These are phyloP conservation scores for Cryptus viduatorius DNA, from an alignment of 2,888 invertebrate genomes.

Conservation along the genomic window DNA sequence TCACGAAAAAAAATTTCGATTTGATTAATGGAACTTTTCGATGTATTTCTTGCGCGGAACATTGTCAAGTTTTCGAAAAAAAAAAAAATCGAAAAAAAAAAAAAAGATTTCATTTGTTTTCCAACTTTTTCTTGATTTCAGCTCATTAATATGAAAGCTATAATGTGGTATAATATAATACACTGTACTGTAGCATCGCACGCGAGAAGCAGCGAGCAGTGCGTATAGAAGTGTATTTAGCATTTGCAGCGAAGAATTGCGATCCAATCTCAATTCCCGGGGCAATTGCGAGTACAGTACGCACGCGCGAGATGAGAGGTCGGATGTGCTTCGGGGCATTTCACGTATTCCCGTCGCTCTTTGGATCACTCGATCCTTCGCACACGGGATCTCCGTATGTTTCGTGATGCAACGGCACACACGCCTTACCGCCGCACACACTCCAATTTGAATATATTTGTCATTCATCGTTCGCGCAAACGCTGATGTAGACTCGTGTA, in stretches of 20 bases:
- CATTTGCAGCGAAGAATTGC: conserved; percentile 42
- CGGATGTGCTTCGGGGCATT: conserved; percentile 61
- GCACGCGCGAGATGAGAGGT: conserved; percentile 44
- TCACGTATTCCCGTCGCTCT: conserved; percentile 32
- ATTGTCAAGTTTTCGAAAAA: background rate
- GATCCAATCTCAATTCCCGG: conserved; percentile 59
- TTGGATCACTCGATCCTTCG: conserved; percentile 1
- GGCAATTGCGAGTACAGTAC: conserved; percentile 44
- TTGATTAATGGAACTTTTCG: background rate
- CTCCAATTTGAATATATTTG: conserved; percentile 67
- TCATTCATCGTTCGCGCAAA: conserved; percentile 54
- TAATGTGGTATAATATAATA: conserved; percentile 6
- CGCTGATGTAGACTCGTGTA: conserved; percentile 24
- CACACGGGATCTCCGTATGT: conserved; percentile 13
- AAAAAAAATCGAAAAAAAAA: background rate
- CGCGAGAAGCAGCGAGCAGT: no score
- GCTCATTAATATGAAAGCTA: conserved; percentile 21
- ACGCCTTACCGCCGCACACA: conserved; percentile 32
- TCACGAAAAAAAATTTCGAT: background rate
- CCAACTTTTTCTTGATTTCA: background rate
- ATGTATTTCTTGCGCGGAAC: background rate
- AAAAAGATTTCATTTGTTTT: background rate
- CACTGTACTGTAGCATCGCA: background rate
- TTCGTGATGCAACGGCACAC: conserved; percentile 45
- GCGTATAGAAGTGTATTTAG: conserved; percentile 29